A percentile compares a stretch with the other conserved stretches of the same genome.
Conservation (phyloP, 1,140 invertebrate genomes). For the Drosophila novamexicana region DNA sequence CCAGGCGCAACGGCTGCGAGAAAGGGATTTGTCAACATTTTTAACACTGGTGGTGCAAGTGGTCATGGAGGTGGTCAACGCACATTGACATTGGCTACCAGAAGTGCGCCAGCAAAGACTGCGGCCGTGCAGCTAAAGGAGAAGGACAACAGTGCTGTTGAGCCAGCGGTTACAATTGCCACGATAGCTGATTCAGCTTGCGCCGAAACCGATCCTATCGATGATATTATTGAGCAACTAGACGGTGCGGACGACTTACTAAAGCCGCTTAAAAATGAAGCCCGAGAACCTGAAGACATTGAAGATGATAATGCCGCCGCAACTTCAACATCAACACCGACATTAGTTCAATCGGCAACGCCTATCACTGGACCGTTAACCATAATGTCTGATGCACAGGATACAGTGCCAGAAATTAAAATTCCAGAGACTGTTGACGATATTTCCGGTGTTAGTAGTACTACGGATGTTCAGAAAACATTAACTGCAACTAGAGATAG, state of each 20-base stretch:
- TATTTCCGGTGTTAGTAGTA: constrained; percentile 63
- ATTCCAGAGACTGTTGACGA: constrained; percentile 40
- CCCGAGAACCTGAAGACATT: constrained; percentile 23
- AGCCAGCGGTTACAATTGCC: constrained; percentile 44
- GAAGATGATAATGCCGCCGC: constrained; percentile 30
- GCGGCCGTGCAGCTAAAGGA: constrained; percentile 56
- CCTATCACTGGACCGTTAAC: not conserved
- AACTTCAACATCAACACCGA: constrained; percentile 38
- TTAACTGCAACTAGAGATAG: not conserved
- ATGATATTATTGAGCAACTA: constrained; percentile 84
- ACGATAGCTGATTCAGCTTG: constrained; percentile 31
- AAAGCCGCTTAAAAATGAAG: constrained; percentile 17
- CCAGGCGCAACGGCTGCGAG: constrained; percentile 75
- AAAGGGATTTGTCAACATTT: constrained; percentile 76
- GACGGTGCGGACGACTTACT: constrained; percentile 64
- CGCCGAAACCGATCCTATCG: constrained; percentile 64
- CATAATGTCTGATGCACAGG: not conserved
- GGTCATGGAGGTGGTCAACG: constrained; percentile 32
- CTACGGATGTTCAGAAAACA: constrained; percentile 43
- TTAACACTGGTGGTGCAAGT: constrained; percentile 51
- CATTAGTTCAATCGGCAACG: not conserved
- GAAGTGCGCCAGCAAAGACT: constrained; percentile 68
- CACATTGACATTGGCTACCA: constrained; percentile 58
- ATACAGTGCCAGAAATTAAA: not conserved
- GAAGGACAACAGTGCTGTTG: constrained; percentile 59